These are phyloP conservation scores for Endomychus coccineus DNA, from an alignment of 2,888 invertebrate genomes.

Conservation along the genomic window DNA sequence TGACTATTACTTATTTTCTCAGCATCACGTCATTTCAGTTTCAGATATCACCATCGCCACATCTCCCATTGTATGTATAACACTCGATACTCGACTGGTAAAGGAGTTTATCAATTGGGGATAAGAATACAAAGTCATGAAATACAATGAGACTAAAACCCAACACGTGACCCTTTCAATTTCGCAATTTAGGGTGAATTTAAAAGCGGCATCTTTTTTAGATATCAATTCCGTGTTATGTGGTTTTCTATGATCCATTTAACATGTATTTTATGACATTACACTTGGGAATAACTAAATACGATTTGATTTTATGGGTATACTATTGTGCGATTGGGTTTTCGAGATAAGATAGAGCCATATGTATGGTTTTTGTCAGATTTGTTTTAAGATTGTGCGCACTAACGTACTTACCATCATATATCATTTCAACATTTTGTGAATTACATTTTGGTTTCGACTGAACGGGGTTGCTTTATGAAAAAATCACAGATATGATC, in stretches of 20 bases:
- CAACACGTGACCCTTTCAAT: conserved; percentile 42
- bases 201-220: conserved; percentile 31
- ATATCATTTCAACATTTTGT: too few species aligned
- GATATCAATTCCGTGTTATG: conserved; percentile 42
- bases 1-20: too few species aligned
- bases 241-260: conserved; percentile 42
- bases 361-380: too few species aligned
- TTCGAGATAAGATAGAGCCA: conserved; percentile 13
- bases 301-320: conserved; percentile 12
- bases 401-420: too few species aligned
- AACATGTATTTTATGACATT: conserved; percentile 38
- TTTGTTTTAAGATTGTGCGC: too few species aligned
- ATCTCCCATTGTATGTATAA: neutral
- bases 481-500: too few species aligned
- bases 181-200: conserved; percentile 37
- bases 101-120: conserved; percentile 28
- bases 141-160: conserved; percentile 40
- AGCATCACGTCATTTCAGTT: too few species aligned
- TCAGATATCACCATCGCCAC: too few species aligned
- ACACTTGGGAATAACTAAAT: conserved; percentile 14
- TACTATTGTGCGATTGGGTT: conserved; percentile 9
- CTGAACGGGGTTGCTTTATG: too few species aligned
- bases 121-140: conserved; percentile 42
- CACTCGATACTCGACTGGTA: conserved; percentile 14
- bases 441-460: too few species aligned